Percentiles rank a stretch among this genome's conserved stretches.
Evolutionary conservation across 2,797 vertebrate species (phyloP).

Genomic region (Catharus ustulatus): DNA sequence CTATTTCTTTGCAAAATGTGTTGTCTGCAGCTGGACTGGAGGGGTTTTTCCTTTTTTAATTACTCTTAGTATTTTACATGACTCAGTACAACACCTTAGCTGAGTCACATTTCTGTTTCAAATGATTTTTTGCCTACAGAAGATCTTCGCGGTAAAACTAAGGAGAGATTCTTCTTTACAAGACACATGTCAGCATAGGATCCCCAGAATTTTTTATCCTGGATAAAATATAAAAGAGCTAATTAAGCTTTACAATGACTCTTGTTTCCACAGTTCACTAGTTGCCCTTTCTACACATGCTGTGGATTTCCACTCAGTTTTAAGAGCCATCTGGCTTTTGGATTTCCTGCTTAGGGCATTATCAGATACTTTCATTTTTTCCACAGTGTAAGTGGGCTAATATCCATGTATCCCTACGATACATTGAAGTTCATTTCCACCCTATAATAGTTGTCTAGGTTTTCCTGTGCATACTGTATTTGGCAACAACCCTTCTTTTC

Average conservation of each 20-base stretch:
- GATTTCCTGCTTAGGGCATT: neutral
- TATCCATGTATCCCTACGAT: neutral
- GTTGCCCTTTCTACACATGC: neutral
- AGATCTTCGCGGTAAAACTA: neutral
- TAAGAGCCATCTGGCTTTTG: slow-evolving; percentile 23
- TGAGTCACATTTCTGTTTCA: neutral
- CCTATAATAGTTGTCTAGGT: neutral
- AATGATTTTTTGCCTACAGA: neutral
- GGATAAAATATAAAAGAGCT: neutral
- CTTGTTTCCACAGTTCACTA: neutral
- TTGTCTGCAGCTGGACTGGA: neutral
- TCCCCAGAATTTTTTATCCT: neutral
- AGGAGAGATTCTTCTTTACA: neutral
- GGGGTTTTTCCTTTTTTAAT: neutral
- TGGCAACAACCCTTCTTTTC: neutral
- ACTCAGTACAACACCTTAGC: neutral
- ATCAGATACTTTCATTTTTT: slow-evolving; percentile 5
- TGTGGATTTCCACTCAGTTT: slow-evolving; percentile 26
- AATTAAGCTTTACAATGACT: neutral
- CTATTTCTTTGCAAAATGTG: neutral
- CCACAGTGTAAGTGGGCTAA: neutral
- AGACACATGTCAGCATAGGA: neutral
- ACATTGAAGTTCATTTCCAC: slow-evolving; percentile 29
- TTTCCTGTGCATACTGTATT: slow-evolving; percentile 4
- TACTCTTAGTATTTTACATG: neutral